A percentile compares a stretch with the other conserved stretches of the same genome.
These are phyloP conservation scores for Calyptomena viridis DNA, from an alignment of 2,113 vertebrate genomes.

Conservation along the genomic window DNA sequence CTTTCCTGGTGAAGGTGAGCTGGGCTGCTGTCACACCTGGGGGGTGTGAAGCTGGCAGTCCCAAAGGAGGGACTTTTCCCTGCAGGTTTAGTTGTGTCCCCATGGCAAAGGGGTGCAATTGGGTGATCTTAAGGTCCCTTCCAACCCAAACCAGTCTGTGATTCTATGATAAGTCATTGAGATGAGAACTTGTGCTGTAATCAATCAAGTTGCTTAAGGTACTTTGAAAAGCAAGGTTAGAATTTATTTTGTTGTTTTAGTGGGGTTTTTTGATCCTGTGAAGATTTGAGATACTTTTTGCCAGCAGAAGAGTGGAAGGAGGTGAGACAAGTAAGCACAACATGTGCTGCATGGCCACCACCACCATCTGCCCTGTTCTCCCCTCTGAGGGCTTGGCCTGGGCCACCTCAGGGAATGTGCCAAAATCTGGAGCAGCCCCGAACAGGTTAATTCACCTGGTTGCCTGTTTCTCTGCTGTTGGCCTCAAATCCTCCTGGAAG, in stretches of 20 bases:
- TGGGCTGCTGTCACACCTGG: background rate
- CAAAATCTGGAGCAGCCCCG: background rate
- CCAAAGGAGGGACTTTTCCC: background rate
- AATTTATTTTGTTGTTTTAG: background rate
- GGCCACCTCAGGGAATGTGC: background rate
- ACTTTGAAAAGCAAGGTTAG: background rate
- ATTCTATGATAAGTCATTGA: background rate
- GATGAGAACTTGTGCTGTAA: background rate
- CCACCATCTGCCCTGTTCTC: background rate
- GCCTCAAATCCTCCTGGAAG: background rate
- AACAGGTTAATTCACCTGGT: background rate
- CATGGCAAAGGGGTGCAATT: background rate
- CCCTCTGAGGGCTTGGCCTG: background rate
- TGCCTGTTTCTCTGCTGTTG: background rate
- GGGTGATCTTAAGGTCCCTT: background rate
- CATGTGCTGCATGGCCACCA: accelerated
- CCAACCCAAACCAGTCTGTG: background rate
- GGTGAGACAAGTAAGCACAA: background rate
- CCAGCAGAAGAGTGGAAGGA: background rate
- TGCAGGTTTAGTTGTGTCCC: background rate
- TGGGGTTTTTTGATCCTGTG: background rate
- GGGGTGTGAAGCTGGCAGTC: background rate
- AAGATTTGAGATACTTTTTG: background rate
- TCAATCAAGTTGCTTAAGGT: accelerated
- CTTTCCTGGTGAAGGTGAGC: background rate